Evolutionary conservation across 2,797 vertebrate species (phyloP), one percentile per base, ranked within the genome.

Genomic region (Epinephelus malabaricus): DNA sequence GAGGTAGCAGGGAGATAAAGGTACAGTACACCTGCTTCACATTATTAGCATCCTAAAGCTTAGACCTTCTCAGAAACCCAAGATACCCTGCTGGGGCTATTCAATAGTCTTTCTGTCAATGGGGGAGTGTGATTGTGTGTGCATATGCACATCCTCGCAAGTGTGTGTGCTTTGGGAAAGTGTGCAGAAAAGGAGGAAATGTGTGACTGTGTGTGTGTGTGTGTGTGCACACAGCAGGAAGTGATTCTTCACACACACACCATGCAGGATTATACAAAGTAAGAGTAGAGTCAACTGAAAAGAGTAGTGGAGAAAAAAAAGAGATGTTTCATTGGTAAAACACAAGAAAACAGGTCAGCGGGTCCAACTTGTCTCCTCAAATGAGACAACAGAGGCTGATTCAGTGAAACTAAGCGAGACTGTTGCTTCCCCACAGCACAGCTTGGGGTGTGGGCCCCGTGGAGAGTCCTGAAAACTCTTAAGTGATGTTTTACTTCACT

Each of bases 21-120:
- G 51, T 27, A 18, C 47, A 84, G 54, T 27, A 56, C n/a, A 47
- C 4, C 50, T 46, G 21, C 6, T 45, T 23, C 49, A 9, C 50
- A 21, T 23, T 18, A 51, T 67, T 55, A 73, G 46, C 47, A 62
- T 69, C 10, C 23, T 54, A 18, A 70, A 73, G 65, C 43, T 60
- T 5, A 56, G 53, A 40, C 47, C 1, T 78, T 72, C 64, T 68
- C 15, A 12, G 58, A 56, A 75, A 65, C 10, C 21, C 30, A 27
- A 61, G 43, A 62, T 7, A 18, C 18, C 47, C 43, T 69, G 58
- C 55, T 56, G 66, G 13, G 55, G 5, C 1, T 40, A 21, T 40
- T 45, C 46, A 43, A 43, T 3, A 17, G 34, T 10, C 21, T 30
- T 65, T 45, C 40, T 2, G n/a, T 66, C 61, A 50, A 17, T 69